phyloP scores from a whole-genome alignment of 2,888 invertebrate genomes.

The Oligia fasciuncula region DNA sequence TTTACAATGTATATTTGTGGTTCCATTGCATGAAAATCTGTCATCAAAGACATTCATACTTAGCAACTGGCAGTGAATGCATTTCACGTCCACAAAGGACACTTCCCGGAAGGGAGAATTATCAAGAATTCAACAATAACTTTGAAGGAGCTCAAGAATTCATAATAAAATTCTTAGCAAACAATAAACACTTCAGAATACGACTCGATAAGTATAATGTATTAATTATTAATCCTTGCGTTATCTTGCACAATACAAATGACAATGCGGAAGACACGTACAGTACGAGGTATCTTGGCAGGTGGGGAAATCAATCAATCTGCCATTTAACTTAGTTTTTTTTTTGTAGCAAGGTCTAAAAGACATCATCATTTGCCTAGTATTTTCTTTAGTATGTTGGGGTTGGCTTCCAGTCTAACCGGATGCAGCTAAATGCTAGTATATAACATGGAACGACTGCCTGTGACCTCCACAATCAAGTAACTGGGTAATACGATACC shows the following conservation, averaged over 20 bases:
- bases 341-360: neutral
- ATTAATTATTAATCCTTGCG: slow-evolving; percentile 32
- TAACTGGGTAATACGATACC: neutral
- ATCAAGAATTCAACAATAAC: neutral
- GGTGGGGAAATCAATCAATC: neutral
- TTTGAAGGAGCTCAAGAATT: slow-evolving; percentile 4
- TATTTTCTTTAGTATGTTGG: neutral
- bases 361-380: neutral
- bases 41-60: neutral
- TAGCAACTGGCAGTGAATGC: neutral
- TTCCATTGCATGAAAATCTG: neutral
- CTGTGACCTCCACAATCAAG: neutral
- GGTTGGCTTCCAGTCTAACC: neutral
- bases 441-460: neutral
- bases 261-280: slow-evolving; percentile 36
- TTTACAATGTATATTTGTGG: neutral
- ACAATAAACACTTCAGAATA: slow-evolving; percentile 15
- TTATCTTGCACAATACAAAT: slow-evolving; percentile 21
- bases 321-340: neutral
- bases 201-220: slow-evolving; percentile 4
- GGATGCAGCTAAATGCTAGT: neutral
- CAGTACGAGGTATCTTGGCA: slow-evolving; percentile 14
- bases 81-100: slow-evolving; percentile 12
- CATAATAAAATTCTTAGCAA: slow-evolving; percentile 6
- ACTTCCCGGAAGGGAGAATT: neutral